These are phyloP conservation scores for Thalassophryne amazonica DNA, from an alignment of 2,797 vertebrate genomes.

Conservation along the genomic window DNA sequence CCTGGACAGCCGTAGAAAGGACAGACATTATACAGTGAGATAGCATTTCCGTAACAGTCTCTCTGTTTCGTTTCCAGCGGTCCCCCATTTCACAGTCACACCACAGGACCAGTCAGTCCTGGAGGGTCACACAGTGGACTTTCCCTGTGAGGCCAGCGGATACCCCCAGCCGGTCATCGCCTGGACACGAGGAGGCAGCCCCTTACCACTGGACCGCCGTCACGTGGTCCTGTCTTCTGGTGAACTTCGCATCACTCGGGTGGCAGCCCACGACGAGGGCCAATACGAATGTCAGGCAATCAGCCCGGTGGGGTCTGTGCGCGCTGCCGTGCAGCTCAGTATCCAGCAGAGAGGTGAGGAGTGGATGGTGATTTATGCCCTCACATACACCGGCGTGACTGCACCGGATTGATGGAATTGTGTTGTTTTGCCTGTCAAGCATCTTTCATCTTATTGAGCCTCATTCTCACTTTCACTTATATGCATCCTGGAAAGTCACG, in stretches of 20 bases:
- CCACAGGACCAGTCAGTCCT: slow-evolving; percentile 90
- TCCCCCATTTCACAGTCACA: slow-evolving; percentile 89
- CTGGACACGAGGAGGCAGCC: slow-evolving; percentile 94
- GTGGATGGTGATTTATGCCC: not conserved
- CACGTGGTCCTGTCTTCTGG: slow-evolving; percentile 89
- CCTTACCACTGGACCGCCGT: slow-evolving; percentile 88
- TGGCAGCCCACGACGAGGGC: slow-evolving; percentile 93
- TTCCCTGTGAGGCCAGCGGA: slow-evolving; percentile 90
- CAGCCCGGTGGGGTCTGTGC: slow-evolving; percentile 89
- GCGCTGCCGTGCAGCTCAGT: slow-evolving; percentile 81
- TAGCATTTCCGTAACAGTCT: not conserved
- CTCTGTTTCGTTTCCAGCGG: slow-evolving; percentile 66
- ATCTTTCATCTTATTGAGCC: too few species aligned
- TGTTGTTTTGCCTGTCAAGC: too few species aligned
- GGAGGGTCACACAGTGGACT: slow-evolving; percentile 93
- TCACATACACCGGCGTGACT: too few species aligned
- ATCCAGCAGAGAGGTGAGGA: slow-evolving; percentile 90
- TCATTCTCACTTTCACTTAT: too few species aligned
- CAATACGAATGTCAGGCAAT: slow-evolving; percentile 97
- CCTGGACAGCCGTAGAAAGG: too few species aligned
- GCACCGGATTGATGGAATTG: too few species aligned
- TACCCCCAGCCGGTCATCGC: slow-evolving; percentile 92
- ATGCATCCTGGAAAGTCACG: too few species aligned
- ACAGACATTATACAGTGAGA: not conserved
- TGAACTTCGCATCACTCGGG: slow-evolving; percentile 86